These are phyloP conservation scores for Alaudala cheleensis DNA, from an alignment of 2,113 vertebrate species.

Conservation along the genomic window DNA sequence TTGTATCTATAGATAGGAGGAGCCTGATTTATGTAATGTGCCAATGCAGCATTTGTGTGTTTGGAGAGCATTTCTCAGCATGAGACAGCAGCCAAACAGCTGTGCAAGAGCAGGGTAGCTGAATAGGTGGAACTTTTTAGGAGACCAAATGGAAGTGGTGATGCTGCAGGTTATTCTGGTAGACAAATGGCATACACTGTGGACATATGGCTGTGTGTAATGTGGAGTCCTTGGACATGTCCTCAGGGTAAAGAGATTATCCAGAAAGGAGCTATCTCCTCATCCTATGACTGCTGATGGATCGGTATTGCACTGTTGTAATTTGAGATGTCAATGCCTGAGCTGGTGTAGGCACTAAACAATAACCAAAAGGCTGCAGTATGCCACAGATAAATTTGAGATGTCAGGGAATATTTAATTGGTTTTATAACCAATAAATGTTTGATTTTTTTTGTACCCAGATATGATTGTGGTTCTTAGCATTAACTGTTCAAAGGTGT, in stretches of 20 bases:
- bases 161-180: not conserved
- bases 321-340: too few relatives aligned
- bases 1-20: not conserved
- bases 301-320: not conserved
- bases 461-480: not conserved
- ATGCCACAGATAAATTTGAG: not conserved
- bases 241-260: not conserved
- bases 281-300: not conserved
- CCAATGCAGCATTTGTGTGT: not conserved
- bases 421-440: not conserved
- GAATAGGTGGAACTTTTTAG: not conserved
- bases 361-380: not conserved
- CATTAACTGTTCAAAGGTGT: not conserved
- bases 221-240: not conserved
- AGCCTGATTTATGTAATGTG: not conserved
- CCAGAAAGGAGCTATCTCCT: not conserved
- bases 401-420: not conserved
- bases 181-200: not conserved
- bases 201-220: not conserved
- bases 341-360: not conserved
- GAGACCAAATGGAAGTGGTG: not conserved
- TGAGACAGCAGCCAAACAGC: slow-evolving; percentile 15
- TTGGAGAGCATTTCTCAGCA: not conserved
- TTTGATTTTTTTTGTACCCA: not conserved
- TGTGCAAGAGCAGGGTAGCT: not conserved